phyloP scores from a whole-genome alignment of 2,888 invertebrate genomes.

The Scaptomyza tumidula region DNA sequence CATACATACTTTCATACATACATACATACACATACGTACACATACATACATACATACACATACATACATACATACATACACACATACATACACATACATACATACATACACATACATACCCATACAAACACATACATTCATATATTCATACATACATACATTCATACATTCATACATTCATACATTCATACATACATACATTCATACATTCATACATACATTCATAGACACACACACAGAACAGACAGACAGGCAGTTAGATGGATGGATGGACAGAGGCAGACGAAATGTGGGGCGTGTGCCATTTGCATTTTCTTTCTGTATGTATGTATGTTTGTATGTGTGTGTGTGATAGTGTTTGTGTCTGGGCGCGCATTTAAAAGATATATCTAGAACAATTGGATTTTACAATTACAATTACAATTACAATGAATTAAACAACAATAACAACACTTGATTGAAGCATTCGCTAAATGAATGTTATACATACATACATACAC shows the following conservation, averaged over 20 bases:
- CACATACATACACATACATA: no score
- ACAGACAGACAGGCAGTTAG: no score
- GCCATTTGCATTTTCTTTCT: conserved; percentile 39
- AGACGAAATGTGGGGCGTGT: conserved; percentile 8
- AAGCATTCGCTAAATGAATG: conserved; percentile 1
- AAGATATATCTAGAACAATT: conserved; percentile 71
- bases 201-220: conserved; percentile 4
- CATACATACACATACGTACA: not conserved
- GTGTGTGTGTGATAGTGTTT: conserved; percentile 32
- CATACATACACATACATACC: no score
- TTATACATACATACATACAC: not conserved
- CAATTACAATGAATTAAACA: conserved; percentile 44
- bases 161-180: conserved; percentile 13
- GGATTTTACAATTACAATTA: conserved; percentile 73
- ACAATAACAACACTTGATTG: conserved; percentile 19
- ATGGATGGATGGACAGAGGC: not conserved
- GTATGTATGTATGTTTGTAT: not conserved
- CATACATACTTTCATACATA: no score
- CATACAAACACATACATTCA: conserved; percentile 5
- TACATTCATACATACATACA: not conserved
- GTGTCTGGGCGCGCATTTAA: conserved; percentile 51
- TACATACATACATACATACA: not conserved
- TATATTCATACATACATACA: not conserved
- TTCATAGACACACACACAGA: not conserved
- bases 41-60: conserved; percentile 14